Evolutionary conservation across 2,888 invertebrate genomes (phyloP).

Genomic region (Drosophila atripex): DNA sequence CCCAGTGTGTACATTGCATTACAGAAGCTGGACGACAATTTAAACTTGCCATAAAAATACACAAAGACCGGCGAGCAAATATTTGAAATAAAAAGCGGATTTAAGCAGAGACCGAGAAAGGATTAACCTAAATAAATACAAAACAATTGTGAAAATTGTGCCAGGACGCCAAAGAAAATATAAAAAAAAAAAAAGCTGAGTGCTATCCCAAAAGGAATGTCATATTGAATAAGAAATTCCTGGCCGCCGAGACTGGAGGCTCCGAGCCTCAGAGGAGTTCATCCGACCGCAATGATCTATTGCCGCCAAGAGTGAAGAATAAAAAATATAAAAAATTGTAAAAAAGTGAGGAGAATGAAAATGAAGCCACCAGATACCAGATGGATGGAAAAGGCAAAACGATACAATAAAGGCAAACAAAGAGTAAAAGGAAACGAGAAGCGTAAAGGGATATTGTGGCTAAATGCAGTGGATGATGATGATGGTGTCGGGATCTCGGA

Average conservation of each 20-base stretch:
- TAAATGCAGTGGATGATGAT: constrained; percentile 57
- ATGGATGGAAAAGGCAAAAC: constrained; percentile 54
- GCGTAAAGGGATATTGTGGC: constrained; percentile 69
- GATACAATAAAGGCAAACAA: constrained; percentile 68
- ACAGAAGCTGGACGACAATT: constrained; percentile 30
- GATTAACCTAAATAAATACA: constrained; percentile 79
- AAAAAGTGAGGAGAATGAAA: constrained; percentile 25
- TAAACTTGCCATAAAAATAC: constrained; percentile 50
- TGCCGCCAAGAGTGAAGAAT: constrained; percentile 52
- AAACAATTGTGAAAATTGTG: constrained; percentile 71
- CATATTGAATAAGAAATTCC: constrained; percentile 58
- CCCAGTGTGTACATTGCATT: constrained; percentile 45
- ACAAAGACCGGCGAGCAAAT: constrained; percentile 64
- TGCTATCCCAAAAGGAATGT: constrained; percentile 43
- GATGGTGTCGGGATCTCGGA: constrained; percentile 29
- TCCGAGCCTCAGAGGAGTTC: constrained; percentile 31
- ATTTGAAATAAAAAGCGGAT: constrained; percentile 61
- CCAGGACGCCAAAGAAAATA: constrained; percentile 42
- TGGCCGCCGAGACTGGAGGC: constrained; percentile 25
- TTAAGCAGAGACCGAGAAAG: constrained; percentile 45
- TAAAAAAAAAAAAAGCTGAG: constrained; percentile 3
- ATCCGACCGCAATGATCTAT: constrained; percentile 76
- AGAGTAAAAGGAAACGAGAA: constrained; percentile 46
- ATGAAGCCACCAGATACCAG: constrained; percentile 26
- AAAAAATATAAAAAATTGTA: constrained; percentile 2